These are phyloP conservation scores for Apocrypta bakeri DNA, from an alignment of 1,140 invertebrate genomes.

Conservation along the genomic window DNA sequence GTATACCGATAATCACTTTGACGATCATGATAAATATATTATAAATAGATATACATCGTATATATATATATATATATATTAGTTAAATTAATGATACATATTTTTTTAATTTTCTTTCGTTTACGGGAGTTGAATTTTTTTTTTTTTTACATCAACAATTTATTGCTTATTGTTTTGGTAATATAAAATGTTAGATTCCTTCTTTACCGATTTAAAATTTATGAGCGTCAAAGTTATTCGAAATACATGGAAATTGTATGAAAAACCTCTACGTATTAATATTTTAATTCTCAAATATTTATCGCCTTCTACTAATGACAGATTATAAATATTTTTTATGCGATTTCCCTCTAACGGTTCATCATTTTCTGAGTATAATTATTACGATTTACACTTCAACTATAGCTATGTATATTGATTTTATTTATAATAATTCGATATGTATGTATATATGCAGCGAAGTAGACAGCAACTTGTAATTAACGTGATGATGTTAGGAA, in stretches of 20 bases:
- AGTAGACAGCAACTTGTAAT: constrained; percentile 25
- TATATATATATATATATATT: no score
- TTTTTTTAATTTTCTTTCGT: background rate
- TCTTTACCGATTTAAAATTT: background rate
- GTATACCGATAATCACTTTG: constrained; percentile 2
- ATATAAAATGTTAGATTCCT: background rate
- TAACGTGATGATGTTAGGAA: background rate
- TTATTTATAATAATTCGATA: constrained; percentile 43
- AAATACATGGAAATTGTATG: background rate
- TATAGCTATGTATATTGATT: background rate
- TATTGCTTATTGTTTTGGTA: background rate
- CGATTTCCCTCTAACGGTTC: constrained; percentile 15
- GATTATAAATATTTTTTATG: constrained; percentile 22
- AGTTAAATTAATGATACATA: background rate
- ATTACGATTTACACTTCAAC: constrained; percentile 20
- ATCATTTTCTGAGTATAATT: background rate
- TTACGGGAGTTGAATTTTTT: background rate
- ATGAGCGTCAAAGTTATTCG: constrained; percentile 29
- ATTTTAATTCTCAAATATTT: constrained; percentile 15
- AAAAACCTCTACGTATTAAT: background rate
- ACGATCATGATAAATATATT: background rate
- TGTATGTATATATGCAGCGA: constrained; percentile 25
- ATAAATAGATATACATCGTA: background rate
- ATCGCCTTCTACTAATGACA: background rate
- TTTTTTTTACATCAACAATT: background rate